Base-by-base conservation (phyloP, 35 echinoderm and acorn worm species). In the Holothuria glaberrima region DNA sequence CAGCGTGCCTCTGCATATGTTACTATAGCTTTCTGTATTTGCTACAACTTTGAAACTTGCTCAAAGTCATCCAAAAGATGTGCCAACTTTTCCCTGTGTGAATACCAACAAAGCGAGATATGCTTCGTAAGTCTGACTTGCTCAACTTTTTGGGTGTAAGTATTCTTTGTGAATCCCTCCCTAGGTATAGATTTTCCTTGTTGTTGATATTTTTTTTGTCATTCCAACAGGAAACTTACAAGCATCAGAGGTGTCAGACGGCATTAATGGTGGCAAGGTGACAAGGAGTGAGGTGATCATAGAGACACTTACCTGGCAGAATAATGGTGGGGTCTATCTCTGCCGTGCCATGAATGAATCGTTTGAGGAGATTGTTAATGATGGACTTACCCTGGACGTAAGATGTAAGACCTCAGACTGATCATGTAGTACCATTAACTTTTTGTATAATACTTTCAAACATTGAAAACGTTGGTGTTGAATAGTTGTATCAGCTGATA, bases 371-470 rank as follows among this genome's bases (percentile, higher is more conserved):
- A 94, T 90, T 66, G 88, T 90, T 4, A 94, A 94, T 41, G 96
- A 98, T 60, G 96, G 90, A 14, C 48, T 98, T 18, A 94, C 91
- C 14, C 91, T 98, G 59, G 84, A 98, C 85, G 89, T 98, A 31
- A 70, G 66, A 87, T 98, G 96, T 98, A 62, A 94, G 96, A 92
- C 60, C 0, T 61, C 7, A 16, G 19, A 72, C 19, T 20, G 9
- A 88, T 38, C 44, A 0, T 33, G 21, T 18, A 54, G 50, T 14
- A 54, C 5, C 50, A 54, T 54, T 17, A 14, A 17, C 50, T n/a
- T n/a, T n/a, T n/a, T n/a, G n/a, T n/a, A n/a, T n/a, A n/a, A n/a
- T n/a, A n/a, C n/a, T n/a, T n/a, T n/a, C n/a, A n/a, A n/a, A n/a
- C n/a, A n/a, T n/a, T n/a, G n/a, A n/a, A n/a, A n/a, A n/a, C n/a